Base-by-base conservation (phyloP, 2,797 vertebrate species). In the Myioborus miniatus region DNA sequence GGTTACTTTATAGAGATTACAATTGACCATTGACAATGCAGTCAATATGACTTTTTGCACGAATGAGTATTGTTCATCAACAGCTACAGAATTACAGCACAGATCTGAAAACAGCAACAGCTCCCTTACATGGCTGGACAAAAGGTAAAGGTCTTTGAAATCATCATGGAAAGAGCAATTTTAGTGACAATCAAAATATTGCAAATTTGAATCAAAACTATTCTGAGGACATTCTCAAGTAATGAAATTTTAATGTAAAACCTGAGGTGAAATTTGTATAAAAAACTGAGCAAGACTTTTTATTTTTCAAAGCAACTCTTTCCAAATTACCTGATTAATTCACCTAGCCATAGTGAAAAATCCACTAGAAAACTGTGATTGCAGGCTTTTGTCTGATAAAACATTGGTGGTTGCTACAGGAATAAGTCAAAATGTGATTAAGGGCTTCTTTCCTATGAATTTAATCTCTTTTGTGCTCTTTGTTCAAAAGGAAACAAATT, bases 51-150 rank as follows among this genome's bases (percentile, higher is more conserved):
- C 26, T 63, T 2, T 69, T 65, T 80, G 23, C 30, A 68, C 6
- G 5, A 52, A 30, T 6, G 2, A 56, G 2, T 32, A 6, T n/a
- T 27, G 22, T 11, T 60, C 69, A 81, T 29, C 15, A 67, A 7
- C 4, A 88, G 15, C 34, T 49, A 32, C 37, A 71, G 46, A 53
- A 64, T 39, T 43, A 43, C 34, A 56, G 10, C 1, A 1, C 9
- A 29, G 37, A 44, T n/a, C 29, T 72, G 19, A 16, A 75, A 82
- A 22, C 9, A 50, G 50, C 23, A 69, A n/a, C 32, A 88, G 7
- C 49, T 83, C 32, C 12, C 19, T 32, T 7, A 27, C 0, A 0
- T 3, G 36, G 23, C 19, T 34, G 34, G 29, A 30, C 7, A 22
- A 53, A 74, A 65, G 9, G 22, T 24, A 74, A 83, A 82, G 29